Conservation (phyloP, 37 sponge, comb jelly and placozoan genomes). For the Dysidea cf. avara region DNA sequence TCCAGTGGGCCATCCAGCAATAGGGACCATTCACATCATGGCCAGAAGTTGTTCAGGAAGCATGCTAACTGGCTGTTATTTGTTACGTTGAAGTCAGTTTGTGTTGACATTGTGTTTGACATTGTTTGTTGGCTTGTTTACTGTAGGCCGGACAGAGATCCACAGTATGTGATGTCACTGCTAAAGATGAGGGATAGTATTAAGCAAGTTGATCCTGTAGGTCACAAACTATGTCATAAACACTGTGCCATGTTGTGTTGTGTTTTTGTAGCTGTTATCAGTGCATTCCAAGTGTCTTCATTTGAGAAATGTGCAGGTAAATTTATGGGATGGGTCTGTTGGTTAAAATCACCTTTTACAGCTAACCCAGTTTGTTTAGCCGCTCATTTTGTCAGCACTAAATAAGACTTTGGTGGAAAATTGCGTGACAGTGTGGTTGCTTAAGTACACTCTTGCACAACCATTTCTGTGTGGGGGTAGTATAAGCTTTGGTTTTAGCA, state of each 20-base stretch:
- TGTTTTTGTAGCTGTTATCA: not conserved
- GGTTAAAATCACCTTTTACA: too few relatives aligned
- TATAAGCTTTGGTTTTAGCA: too few relatives aligned
- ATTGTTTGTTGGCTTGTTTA: not conserved
- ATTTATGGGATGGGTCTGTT: too few relatives aligned
- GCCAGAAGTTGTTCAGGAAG: conserved; percentile 41
- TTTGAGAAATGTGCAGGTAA: too few relatives aligned
- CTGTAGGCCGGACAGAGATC: conserved; percentile 27
- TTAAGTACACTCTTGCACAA: too few relatives aligned
- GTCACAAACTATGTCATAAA: not conserved
- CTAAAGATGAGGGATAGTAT: conserved; percentile 28
- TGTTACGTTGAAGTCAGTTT: conserved; percentile 23
- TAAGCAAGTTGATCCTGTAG: conserved; percentile 33
- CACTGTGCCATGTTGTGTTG: not conserved
- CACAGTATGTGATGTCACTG: conserved; percentile 25
- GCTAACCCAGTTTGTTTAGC: too few relatives aligned
- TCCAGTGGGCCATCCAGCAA: too few relatives aligned
- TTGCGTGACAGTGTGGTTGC: too few relatives aligned
- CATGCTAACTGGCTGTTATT: conserved; percentile 51
- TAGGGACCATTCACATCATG: too few relatives aligned
- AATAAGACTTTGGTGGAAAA: too few relatives aligned
- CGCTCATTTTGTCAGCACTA: too few relatives aligned
- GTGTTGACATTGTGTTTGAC: not conserved
- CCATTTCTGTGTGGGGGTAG: too few relatives aligned
- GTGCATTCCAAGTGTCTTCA: not conserved